Conservation (phyloP, 30 jellyfish, hydroid and myxozoan genomes). For the Chrysaora quinquecirrha region DNA sequence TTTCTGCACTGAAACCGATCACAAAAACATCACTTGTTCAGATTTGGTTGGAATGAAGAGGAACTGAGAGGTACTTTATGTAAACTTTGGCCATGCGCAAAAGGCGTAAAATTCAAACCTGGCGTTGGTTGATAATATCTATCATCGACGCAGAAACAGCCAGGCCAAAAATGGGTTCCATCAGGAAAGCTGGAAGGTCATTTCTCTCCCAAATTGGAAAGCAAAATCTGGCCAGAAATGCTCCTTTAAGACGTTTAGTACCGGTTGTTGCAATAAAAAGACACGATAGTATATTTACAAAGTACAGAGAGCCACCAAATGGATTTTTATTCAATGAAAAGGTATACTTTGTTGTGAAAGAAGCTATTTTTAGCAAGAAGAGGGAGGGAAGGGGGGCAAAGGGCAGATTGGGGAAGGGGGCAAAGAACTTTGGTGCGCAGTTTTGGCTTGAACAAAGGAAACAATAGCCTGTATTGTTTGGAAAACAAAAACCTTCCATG, state of each 20-base stretch:
- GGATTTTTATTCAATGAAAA: slow-evolving; percentile 95
- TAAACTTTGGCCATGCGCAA: too few relatives aligned
- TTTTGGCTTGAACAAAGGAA: too few relatives aligned
- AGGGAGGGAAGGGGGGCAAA: not conserved
- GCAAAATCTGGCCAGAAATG: slow-evolving; percentile 30
- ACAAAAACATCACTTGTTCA: too few relatives aligned
- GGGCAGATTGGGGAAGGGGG: too few relatives aligned
- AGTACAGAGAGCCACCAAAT: slow-evolving; percentile 98
- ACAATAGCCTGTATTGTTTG: not conserved
- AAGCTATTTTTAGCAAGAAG: not conserved
- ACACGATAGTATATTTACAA: slow-evolving; percentile 88
- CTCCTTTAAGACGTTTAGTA: not conserved
- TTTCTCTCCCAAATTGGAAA: slow-evolving; percentile 10
- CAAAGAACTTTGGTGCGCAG: too few relatives aligned
- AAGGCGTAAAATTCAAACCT: too few relatives aligned
- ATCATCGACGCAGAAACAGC: too few relatives aligned
- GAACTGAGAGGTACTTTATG: too few relatives aligned
- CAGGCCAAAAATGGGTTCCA: slow-evolving; percentile 61
- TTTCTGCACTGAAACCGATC: too few relatives aligned
- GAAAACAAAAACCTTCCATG: not conserved
- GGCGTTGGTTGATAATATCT: too few relatives aligned
- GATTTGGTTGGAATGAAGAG: too few relatives aligned
- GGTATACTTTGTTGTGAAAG: slow-evolving; percentile 50
- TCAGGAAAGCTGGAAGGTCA: slow-evolving; percentile 8
- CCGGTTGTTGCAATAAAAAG: slow-evolving; percentile 43